phyloP scores from a whole-genome alignment of 2,888 invertebrate genomes.

The Melanchra persicariae region DNA sequence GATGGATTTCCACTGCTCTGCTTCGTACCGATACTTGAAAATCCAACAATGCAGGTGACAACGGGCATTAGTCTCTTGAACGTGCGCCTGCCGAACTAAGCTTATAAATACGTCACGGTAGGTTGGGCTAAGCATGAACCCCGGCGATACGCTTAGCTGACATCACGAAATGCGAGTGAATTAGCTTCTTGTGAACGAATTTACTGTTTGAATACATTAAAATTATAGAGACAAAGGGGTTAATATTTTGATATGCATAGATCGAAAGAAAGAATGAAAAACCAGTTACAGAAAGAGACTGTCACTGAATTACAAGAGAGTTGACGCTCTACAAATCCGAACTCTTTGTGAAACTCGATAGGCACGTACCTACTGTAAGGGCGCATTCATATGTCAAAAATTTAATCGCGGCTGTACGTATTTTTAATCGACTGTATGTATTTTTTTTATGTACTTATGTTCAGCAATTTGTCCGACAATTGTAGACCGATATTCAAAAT shows the following conservation, averaged over 20 bases:
- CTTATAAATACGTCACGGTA: constrained; percentile 34
- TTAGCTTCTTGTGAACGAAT: constrained; percentile 9
- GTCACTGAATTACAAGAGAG: neutral
- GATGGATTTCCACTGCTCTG: too few relatives aligned
- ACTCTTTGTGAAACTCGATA: neutral
- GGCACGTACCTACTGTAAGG: too few relatives aligned
- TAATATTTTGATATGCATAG: neutral
- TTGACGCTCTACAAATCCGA: neutral
- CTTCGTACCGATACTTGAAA: too few relatives aligned
- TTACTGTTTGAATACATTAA: neutral
- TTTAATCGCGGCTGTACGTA: too few relatives aligned
- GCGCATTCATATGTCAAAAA: too few relatives aligned
- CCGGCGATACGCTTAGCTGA: constrained; percentile 41
- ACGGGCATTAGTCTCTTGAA: neutral
- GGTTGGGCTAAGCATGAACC: neutral
- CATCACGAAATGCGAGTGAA: constrained; percentile 16
- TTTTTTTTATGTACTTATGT: too few relatives aligned
- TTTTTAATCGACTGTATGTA: too few relatives aligned
- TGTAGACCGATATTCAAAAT: too few relatives aligned
- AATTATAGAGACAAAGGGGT: neutral
- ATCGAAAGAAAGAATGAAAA: neutral
- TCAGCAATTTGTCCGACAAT: too few relatives aligned
- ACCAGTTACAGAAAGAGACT: neutral
- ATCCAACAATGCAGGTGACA: neutral
- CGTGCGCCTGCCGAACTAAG: neutral